These are phyloP conservation scores for Sebastes variabilis DNA, from an alignment of 2,797 vertebrate genomes.

Conservation along the genomic window DNA sequence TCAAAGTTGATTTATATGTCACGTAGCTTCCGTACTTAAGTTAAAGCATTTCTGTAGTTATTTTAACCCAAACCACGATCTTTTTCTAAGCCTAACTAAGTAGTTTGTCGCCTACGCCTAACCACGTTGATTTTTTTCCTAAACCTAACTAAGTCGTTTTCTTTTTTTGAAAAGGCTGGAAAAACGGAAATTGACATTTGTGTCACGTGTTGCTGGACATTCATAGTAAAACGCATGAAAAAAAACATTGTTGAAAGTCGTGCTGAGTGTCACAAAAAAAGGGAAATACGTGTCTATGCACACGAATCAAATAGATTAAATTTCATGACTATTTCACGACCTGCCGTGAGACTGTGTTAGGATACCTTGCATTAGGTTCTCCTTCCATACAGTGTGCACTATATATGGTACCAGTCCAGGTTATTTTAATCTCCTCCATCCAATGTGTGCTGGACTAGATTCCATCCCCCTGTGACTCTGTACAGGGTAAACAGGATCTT, in stretches of 20 bases:
- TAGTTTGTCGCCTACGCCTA: too few relatives aligned
- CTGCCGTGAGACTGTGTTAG: too few relatives aligned
- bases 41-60: not conserved
- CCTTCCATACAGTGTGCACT: not conserved
- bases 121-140: too few relatives aligned
- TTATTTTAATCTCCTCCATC: constrained; percentile 10
- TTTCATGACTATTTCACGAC: too few relatives aligned
- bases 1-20: not conserved
- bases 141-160: not conserved
- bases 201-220: not conserved
- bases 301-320: not conserved
- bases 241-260: not conserved
- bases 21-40: not conserved
- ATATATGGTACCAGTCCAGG: not conserved
- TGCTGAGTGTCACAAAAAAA: not conserved
- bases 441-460: constrained; percentile 5
- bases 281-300: not conserved
- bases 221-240: not conserved
- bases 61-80: not conserved
- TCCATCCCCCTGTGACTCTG: constrained; percentile 4
- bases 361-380: not conserved
- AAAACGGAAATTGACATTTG: too few relatives aligned
- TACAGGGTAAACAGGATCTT: constrained; percentile 44
- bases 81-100: too few relatives aligned
- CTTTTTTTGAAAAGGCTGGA: not conserved